Evolutionary conservation across 2,797 vertebrate genomes (phyloP), one percentile per base, ranked within the genome.

Genomic region (Hephaestus fuliginosus): DNA sequence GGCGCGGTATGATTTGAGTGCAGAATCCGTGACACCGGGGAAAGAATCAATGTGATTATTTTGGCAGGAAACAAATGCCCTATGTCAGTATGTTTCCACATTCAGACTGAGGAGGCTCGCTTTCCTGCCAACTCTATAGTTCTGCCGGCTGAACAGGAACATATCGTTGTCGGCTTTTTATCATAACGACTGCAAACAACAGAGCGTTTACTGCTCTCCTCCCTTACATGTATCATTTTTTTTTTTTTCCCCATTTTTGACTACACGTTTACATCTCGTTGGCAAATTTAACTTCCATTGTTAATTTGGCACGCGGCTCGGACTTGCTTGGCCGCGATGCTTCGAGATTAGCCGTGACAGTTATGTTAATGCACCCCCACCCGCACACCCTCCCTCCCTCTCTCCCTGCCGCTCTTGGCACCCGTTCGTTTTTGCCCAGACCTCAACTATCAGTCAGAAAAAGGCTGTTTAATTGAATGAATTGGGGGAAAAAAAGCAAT

Each of bases 41-140:
- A 52, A 71, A 17, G 56, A 81, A 80, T 84, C 79, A 63, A 65
- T 83, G 74, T 63, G 65, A 74, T 79, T 74, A 74, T 84, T 66
- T 76, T 85, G 88, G 86, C 81, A 74, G 77, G 63, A 81, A 88
- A 81, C 74, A 86, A 88, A 84, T 71, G 66, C 65, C 70, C 74
- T 22, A 9, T 81, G 86, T 89, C 79, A 55, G 76, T 74, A 18
- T 25, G 76, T 72, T 70, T 61, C 61, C 75, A 60, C 73, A 69
- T 78, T 78, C 60, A 68, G 62, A 70, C 68, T 44, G 66, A 67
- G 68, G 68, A 74, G 28, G 70, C 81, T 67, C 2, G 0, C 8
- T 51, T 33, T 73, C 13, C 46, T 80, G 85, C 73, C 80, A 83
- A 44, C 68, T 69, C 52, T 52, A 9, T 6, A 30, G 18, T 49